Percentiles rank a stretch among this genome's conserved stretches.
phyloP scores from a whole-genome alignment of 2,797 vertebrate species.

The Loris lydekkerianus region DNA sequence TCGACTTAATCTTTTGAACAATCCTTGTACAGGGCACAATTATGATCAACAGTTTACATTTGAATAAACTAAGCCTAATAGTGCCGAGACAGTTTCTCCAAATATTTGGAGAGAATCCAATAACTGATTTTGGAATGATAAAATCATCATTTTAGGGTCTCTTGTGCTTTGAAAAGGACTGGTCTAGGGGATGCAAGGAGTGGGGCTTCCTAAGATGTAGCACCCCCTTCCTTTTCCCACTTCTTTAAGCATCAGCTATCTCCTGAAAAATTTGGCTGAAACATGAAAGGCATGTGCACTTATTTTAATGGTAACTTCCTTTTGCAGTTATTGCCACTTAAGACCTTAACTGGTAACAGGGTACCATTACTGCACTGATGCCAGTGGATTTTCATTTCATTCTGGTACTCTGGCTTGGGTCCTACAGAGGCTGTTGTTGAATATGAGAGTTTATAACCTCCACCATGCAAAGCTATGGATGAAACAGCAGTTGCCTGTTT shows the following conservation, averaged over 20 bases:
- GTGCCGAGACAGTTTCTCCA: neutral
- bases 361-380: neutral
- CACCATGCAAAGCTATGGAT: conserved; percentile 14
- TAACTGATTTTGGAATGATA: neutral
- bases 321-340: conserved; percentile 60
- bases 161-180: neutral
- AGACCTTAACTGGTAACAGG: neutral
- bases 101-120: neutral
- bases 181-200: neutral
- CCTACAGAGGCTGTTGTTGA: conserved; percentile 40
- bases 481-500: conserved; percentile 54
- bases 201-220: neutral
- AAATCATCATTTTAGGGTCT: neutral
- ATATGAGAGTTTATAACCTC: conserved; percentile 63
- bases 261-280: neutral
- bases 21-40: neutral
- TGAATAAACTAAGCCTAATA: neutral
- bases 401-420: neutral
- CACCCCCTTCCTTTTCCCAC: neutral
- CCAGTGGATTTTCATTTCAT: neutral
- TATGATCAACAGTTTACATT: neutral
- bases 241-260: neutral
- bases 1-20: neutral
- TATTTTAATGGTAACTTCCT: conserved; percentile 14
- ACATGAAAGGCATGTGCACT: neutral